Evolutionary conservation across 2,888 invertebrate species (phyloP), one percentile per base, ranked within the genome.

Genomic region (Notodonta dromedarius): DNA sequence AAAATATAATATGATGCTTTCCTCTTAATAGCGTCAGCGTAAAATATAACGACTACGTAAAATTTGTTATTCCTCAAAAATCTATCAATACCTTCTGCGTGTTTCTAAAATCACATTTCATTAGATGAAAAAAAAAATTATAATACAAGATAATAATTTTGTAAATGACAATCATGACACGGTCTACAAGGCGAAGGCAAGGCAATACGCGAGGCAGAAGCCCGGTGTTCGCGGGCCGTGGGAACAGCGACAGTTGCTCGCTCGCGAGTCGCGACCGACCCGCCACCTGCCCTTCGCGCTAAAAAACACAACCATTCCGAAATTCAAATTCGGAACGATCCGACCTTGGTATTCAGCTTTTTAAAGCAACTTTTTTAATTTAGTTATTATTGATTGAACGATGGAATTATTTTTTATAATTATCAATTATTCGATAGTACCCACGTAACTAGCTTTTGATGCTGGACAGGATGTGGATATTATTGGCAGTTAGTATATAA

Each of bases 191-290:
- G 76, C 77, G 79, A 78, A 77, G 70, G 35, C 39, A 39, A 55
- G 46, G 50, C 44, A 42, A 40, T 35, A 24, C 58, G 50, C 50
- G 60, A 55, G 53, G 44, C 74, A 77, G 79, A 78, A 79, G 88
- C 80, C 92, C 89, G 91, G 91, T 91, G 92, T 82, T 79, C 83
- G 82, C 76, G 77, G 79, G 82, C 84, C 93, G 93, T 93, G 93
- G 92, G 93, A 93, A 93, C 83, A 75, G 81, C 89, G 91, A 90
- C 92, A 92, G 91, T 92, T 91, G 91, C 82, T 78, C 86, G 83
- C 82, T 78, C 86, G 83, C 82, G 80, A 70, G 35, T 13, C 12
- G 39, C 56, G 56, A 42, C 39, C 24, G 48, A 46, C 32, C 13
- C 51, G 78, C 87, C 91, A 89, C 91, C 91, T 91, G 90, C 87